These are phyloP conservation scores for Rattus rattus DNA, from an alignment of 2,113 vertebrate genomes.

Conservation along the genomic window DNA sequence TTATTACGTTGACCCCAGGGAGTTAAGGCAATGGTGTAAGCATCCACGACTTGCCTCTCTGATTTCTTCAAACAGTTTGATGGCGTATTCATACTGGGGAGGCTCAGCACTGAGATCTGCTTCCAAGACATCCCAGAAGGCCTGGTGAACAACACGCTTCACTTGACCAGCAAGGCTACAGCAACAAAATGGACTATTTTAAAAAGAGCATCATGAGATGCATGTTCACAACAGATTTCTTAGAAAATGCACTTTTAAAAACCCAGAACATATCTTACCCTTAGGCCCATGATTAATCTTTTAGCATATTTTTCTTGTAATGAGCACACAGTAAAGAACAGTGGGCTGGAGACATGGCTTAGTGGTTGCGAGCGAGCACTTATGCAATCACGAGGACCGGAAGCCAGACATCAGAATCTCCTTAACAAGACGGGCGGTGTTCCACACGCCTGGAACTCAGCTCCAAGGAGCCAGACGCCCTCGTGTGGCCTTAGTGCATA, in stretches of 20 bases:
- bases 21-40: neutral
- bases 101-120: constrained; percentile 93
- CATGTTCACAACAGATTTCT: neutral
- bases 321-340: neutral
- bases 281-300: neutral
- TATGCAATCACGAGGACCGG: neutral
- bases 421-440: neutral
- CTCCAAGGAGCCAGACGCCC: neutral
- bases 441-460: neutral
- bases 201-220: neutral
- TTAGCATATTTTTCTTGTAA: neutral
- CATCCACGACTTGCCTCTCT: constrained; percentile 88
- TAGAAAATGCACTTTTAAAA: neutral
- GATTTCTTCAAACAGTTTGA: constrained; percentile 95
- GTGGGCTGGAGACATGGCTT: neutral
- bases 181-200: neutral
- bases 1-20: neutral
- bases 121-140: constrained; percentile 95
- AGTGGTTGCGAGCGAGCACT: neutral
- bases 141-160: constrained; percentile 92
- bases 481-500: neutral
- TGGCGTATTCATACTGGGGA: constrained; percentile 92
- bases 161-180: constrained; percentile 90
- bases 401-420: neutral
- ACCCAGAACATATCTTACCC: neutral